A percentile compares a stretch with the other conserved stretches of the same genome.
Conservation (phyloP, 2,113 vertebrate species). For the Isurus oxyrinchus region DNA sequence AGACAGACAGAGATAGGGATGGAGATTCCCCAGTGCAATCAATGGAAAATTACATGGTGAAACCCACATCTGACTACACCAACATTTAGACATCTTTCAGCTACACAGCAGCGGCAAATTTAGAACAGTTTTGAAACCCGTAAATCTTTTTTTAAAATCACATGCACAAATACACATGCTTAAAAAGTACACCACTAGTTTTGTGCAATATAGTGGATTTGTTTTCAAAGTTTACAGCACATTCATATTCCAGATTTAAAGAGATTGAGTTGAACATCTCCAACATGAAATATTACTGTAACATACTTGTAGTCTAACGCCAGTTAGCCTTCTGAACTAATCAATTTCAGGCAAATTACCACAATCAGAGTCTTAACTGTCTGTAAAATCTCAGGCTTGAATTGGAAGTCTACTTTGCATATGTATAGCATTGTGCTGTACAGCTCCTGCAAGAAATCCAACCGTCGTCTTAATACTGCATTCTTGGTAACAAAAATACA, state of each 20-base stretch:
- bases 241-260: neutral
- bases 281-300: neutral
- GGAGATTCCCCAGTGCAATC: too few species aligned
- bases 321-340: neutral
- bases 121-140: neutral
- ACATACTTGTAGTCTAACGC: neutral
- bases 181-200: neutral
- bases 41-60: too few species aligned
- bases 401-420: neutral
- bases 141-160: neutral
- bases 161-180: neutral
- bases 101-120: neutral
- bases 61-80: neutral
- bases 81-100: neutral
- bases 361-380: neutral
- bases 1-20: too few species aligned
- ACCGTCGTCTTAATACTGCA: neutral
- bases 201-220: neutral
- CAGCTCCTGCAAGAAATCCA: neutral
- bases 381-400: neutral
- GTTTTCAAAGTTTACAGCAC: neutral
- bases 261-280: neutral
- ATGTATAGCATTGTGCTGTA: neutral
- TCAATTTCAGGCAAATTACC: neutral
- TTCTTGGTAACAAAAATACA: neutral